Evolutionary conservation across 2,888 invertebrate species (phyloP).

Genomic region (Onthophagus sagittarius): DNA sequence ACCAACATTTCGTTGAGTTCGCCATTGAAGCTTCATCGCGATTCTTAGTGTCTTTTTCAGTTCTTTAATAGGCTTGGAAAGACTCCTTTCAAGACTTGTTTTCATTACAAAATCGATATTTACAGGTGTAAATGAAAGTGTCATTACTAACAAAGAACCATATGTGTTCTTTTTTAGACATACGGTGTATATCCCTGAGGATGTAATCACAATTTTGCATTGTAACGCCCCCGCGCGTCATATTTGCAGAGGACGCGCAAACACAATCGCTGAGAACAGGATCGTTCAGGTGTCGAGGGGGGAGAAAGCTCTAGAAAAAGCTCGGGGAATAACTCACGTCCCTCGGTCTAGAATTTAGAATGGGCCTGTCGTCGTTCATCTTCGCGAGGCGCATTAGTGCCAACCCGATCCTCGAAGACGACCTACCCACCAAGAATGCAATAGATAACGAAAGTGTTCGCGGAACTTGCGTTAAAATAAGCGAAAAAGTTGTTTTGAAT

Average conservation of each 20-base stretch:
- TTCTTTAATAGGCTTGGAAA: no score
- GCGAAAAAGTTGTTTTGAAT: background rate
- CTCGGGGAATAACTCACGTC: conserved; percentile 29
- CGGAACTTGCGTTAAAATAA: conserved; percentile 26
- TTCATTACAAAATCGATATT: no score
- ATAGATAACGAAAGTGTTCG: conserved; percentile 32
- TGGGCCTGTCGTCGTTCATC: conserved; percentile 30
- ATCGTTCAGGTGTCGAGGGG: conserved; percentile 7
- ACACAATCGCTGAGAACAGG: conserved; percentile 7
- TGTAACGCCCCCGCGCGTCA: conserved; percentile 1
- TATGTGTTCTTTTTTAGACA: background rate
- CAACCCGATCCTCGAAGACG: background rate
- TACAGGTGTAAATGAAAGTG: no score
- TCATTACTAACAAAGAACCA: background rate
- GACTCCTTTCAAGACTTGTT: no score
- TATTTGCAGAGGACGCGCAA: conserved; percentile 14
- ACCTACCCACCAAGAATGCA: conserved; percentile 26
- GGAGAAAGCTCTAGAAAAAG: background rate
- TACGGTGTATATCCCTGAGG: background rate
- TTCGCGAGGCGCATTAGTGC: conserved; percentile 15
- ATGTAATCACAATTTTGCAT: conserved; percentile 10
- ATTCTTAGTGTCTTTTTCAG: no score
- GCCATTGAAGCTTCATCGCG: no score
- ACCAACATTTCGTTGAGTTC: no score
- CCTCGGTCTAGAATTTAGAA: conserved; percentile 29